Evolutionary conservation across 2,113 vertebrate genomes (phyloP), one percentile per base, ranked within the genome.

Genomic region (Lophius piscatorius): DNA sequence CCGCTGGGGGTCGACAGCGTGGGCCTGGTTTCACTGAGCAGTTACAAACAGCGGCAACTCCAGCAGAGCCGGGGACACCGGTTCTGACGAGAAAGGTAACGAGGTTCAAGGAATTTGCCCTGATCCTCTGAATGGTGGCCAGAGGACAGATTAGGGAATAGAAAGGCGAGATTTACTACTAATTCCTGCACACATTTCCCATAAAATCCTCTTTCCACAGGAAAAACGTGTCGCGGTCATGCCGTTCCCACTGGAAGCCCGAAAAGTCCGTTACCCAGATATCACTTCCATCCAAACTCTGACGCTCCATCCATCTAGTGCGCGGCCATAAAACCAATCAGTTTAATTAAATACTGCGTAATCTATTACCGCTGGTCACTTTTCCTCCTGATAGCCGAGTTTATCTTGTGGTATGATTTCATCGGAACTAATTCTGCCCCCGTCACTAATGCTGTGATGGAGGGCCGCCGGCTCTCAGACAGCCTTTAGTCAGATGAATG

Each of bases 81-180:
- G 33, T 29, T 22, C 28, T 39, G 23, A 39, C 24, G 14, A 74
- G 55, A 75, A 35, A 81, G 75, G 74, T 85, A 31, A 72, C 14
- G 6, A 47, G 48, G 74, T 77, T 82, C 76, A 58, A 65, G 34
- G 26, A 20, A 22, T 63, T 70, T 44, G 40, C 38, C 28, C 57
- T 68, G 46, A 57, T 68, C 44, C 67, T 50, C 63, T 63, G 56
- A 71, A 70, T 63, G 44, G 56, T 59, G 66, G 77, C 49, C 70
- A 22, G 68, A 42, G 61, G 67, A 77, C 70, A 78, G 66, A 80
- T 82, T 85, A 74, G 54, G 76, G 73, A 80, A 80, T 54, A 48
- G 35, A 68, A 70, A 75, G 38, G 57, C 31, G 34, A 65, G 80
- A 60, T 70, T 80, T 73, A 59, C 44, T 12, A 29, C 70, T 78